Evolutionary conservation across 2,113 vertebrate genomes (phyloP).

Genomic region (Hemicordylus capensis): DNA sequence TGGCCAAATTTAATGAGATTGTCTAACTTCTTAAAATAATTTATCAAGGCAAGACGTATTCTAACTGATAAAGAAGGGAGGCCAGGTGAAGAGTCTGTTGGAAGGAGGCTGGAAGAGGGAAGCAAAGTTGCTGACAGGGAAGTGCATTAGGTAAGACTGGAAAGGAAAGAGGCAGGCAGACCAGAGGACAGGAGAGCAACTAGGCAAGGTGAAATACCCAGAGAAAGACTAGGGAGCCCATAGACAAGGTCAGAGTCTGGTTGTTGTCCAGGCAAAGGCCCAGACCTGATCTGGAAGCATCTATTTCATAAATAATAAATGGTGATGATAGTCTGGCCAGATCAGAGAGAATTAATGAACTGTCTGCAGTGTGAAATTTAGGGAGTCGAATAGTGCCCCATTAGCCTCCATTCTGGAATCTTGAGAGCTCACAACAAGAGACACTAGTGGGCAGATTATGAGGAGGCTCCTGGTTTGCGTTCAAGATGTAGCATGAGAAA

Average conservation of each 20-base stretch:
- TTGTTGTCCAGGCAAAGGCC: background rate
- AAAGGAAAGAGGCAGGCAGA: background rate
- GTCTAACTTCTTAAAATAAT: too few relatives aligned
- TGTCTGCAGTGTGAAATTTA: background rate
- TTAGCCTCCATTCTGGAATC: background rate
- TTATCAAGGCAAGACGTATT: too few relatives aligned
- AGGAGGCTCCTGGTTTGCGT: background rate
- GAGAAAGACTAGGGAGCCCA: background rate
- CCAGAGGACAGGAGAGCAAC: background rate
- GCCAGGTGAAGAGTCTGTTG: too few relatives aligned
- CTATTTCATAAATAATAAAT: background rate
- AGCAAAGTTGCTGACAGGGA: background rate
- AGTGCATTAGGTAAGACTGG: background rate
- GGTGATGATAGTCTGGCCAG: background rate
- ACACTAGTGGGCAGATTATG: background rate
- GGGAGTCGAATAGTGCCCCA: background rate
- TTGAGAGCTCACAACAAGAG: background rate
- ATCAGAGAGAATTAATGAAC: background rate
- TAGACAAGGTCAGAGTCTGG: background rate
- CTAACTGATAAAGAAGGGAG: too few relatives aligned
- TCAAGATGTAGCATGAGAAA: background rate
- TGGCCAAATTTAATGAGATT: too few relatives aligned
- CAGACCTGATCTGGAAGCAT: background rate
- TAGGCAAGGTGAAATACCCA: background rate
- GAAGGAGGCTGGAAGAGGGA: background rate